phyloP scores from a whole-genome alignment of 2,888 invertebrate species.

The Camponotus fellah region DNA sequence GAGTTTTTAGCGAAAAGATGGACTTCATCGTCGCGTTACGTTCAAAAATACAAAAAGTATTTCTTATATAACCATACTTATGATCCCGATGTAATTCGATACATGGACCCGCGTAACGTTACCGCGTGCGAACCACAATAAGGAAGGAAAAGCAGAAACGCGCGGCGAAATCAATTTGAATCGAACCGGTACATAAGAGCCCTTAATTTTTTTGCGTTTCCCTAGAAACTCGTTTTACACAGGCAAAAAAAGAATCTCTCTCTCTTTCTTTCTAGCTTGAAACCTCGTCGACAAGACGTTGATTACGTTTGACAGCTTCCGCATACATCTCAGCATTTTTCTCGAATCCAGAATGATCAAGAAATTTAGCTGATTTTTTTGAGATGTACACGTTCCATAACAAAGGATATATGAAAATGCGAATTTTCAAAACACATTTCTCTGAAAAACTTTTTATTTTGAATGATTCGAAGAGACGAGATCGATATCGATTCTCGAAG shows the following conservation, averaged over 20 bases:
- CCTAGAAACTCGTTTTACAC: conserved; percentile 72
- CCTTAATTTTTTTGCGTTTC: conserved; percentile 71
- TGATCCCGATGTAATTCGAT: conserved; percentile 78
- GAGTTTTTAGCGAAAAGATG: background rate
- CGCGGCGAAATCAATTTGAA: conserved; percentile 78
- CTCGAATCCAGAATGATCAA: conserved; percentile 18
- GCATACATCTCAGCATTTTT: conserved; percentile 70
- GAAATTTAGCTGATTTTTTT: background rate
- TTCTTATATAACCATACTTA: conserved; percentile 75
- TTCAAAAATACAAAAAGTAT: conserved; percentile 47
- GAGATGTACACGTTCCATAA: background rate
- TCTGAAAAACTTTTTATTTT: background rate
- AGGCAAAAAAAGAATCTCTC: conserved; percentile 64
- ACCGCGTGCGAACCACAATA: conserved; percentile 78
- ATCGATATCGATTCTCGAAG: conserved; percentile 59
- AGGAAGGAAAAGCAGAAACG: conserved; percentile 75
- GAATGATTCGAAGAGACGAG: background rate
- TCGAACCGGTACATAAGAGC: conserved; percentile 75
- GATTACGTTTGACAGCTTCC: conserved; percentile 83
- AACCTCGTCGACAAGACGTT: conserved; percentile 72
- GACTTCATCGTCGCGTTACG: background rate
- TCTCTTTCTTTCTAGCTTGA: background rate
- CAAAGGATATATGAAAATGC: background rate
- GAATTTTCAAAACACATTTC: background rate
- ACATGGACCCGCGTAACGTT: conserved; percentile 77